Evolutionary conservation across 2,797 vertebrate species (phyloP).

Genomic region (Acanthornis magna): DNA sequence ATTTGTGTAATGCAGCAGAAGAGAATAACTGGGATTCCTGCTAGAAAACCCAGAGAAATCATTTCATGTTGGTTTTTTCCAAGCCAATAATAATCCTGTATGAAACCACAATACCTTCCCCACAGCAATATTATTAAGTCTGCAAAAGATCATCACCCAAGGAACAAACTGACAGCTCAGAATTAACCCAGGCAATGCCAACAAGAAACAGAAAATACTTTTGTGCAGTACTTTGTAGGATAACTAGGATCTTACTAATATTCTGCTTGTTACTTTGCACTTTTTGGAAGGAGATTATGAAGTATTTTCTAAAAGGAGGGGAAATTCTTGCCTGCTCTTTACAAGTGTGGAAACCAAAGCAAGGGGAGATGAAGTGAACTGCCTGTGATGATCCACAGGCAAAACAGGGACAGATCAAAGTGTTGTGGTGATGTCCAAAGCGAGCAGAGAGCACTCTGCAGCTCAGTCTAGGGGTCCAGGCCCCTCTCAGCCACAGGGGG

Average conservation of each 20-base stretch:
- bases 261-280: background rate
- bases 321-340: background rate
- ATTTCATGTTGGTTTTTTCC: constrained; percentile 32
- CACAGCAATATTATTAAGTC: background rate
- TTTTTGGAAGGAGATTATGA: background rate
- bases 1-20: constrained; percentile 60
- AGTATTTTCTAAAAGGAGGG: background rate
- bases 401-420: background rate
- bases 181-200: background rate
- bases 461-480: background rate
- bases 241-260: background rate
- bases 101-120: background rate
- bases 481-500: background rate
- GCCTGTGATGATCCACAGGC: background rate
- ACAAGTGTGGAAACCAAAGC: background rate
- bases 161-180: background rate
- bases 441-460: background rate
- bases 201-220: background rate
- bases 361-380: background rate
- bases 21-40: constrained; percentile 41
- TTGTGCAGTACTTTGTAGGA: background rate
- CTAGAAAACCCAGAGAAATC: constrained; percentile 51
- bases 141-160: background rate
- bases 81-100: constrained; percentile 14
- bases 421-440: background rate